Conservation (phyloP, 2,888 invertebrate species). For the Tenthredo scrophulariae region DNA sequence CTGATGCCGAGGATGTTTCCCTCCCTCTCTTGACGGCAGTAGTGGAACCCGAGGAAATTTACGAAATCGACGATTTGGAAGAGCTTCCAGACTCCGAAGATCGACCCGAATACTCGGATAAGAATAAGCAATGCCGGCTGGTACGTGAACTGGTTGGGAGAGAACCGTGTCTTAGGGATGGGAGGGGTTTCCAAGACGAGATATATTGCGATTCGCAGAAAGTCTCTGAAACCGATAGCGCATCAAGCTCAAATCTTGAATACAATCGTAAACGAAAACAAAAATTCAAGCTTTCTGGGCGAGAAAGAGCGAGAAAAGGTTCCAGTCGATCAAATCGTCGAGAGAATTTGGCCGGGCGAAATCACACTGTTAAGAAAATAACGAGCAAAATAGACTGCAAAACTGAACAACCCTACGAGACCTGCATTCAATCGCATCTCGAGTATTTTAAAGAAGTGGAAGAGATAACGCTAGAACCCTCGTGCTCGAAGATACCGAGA, state of each 20-base stretch:
- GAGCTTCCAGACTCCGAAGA: not conserved
- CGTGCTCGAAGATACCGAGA: constrained; percentile 24
- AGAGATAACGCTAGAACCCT: not conserved
- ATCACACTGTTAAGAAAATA: constrained; percentile 5
- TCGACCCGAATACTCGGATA: not conserved
- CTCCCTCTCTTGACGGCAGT: not conserved
- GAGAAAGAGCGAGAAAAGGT: not conserved
- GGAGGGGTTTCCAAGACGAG: not conserved
- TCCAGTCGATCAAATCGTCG: not conserved
- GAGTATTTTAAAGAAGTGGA: constrained; percentile 36
- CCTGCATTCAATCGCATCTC: not conserved
- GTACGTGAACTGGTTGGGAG: not conserved
- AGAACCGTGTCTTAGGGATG: not conserved
- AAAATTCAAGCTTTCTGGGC: not conserved
- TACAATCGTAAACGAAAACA: not conserved
- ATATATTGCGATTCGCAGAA: constrained; percentile 14
- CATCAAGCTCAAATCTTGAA: not conserved
- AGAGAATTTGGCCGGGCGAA: not conserved
- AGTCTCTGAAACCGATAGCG: not conserved
- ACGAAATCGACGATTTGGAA: not conserved
- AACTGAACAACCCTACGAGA: not conserved
- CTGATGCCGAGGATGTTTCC: not conserved
- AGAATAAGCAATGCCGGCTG: not conserved
- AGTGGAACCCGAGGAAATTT: not conserved
- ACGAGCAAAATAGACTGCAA: not conserved